Base-by-base conservation (phyloP, 2,888 invertebrate genomes). In the Archips xylosteana region DNA sequence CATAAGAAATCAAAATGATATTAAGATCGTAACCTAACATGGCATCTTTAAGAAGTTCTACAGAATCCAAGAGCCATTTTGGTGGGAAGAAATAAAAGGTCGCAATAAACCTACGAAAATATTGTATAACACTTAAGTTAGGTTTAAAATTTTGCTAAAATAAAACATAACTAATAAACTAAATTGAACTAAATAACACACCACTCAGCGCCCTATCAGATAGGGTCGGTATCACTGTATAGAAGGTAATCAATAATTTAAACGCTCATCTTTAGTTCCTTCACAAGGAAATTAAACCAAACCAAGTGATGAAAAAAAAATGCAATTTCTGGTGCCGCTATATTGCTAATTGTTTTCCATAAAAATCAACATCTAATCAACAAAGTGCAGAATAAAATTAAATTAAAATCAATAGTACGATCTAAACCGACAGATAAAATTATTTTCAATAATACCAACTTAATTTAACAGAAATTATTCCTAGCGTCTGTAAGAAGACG, bases 151-250 rank as follows among this genome's bases (percentile, higher is more conserved):
- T 94, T 94, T 92, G 91, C 94, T 94, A 94, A 94, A 94, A 94
- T 93, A 94, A 94, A 94, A 94, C 94, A 91, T 92, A 94, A 94
- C 92, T 94, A 94, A 94, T 94, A 93, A 94, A 94, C 92, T 94
- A 94, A 94, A 94, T 94, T 94, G 92, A 94, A 94, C 94, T 94
- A 94, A 94, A 94, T 90, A 94, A 94, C 94, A 93, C 91, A 85
- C 91, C 89, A 87, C 89, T 86, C 89, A 89, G 88, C 85, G 78
- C 88, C 91, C 93, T 88, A 92, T 92, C 88, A 89, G 77, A 94
- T 93, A 92, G 93, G 90, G 88, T 77, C 84, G 87, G 85, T 93
- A 94, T 94, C 91, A 92, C 91, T 92, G 91, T 90, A 85, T 87
- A 82, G 82, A 91, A 88, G 89, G 89, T 90, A 91, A 89, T 88